These are phyloP conservation scores for Cataglyphis altisquamis DNA, from an alignment of 2,888 invertebrate genomes.

Conservation along the genomic window DNA sequence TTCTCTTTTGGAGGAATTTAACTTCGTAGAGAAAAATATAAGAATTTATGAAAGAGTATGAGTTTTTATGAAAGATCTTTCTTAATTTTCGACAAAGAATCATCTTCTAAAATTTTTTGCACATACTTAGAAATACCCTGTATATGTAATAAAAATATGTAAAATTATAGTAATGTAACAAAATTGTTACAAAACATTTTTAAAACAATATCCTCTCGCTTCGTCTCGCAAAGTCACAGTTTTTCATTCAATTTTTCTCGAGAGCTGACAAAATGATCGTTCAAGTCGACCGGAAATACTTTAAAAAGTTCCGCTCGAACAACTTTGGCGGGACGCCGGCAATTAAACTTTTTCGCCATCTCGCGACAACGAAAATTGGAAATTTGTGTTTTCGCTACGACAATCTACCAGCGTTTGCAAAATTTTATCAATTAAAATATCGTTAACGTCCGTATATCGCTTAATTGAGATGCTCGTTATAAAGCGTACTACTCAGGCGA, in stretches of 20 bases:
- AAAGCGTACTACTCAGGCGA: constrained; percentile 21
- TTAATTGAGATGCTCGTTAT: constrained; percentile 14
- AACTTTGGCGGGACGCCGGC: constrained; percentile 65
- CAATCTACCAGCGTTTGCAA: constrained; percentile 51
- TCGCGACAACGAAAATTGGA: constrained; percentile 72
- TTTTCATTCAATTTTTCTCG: constrained; percentile 26
- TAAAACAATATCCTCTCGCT: background rate
- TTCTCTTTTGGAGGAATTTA: too few relatives aligned
- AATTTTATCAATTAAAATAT: constrained; percentile 70
- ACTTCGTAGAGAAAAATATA: too few relatives aligned
- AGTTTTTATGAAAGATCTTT: too few relatives aligned
- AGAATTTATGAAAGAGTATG: too few relatives aligned
- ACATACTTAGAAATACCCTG: too few relatives aligned
- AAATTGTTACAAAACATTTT: background rate
- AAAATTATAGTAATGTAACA: background rate
- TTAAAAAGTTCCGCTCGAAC: constrained; percentile 74
- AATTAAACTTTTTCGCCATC: constrained; percentile 79
- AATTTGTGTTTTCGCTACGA: constrained; percentile 72
- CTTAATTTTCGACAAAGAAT: too few relatives aligned
- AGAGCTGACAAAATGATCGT: constrained; percentile 62
- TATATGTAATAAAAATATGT: background rate
- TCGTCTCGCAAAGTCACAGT: background rate
- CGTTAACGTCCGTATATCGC: constrained; percentile 47
- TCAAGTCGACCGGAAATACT: constrained; percentile 74
- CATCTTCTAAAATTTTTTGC: too few relatives aligned